Conservation (phyloP, 2,888 invertebrate species). For the Trilocha varians region DNA sequence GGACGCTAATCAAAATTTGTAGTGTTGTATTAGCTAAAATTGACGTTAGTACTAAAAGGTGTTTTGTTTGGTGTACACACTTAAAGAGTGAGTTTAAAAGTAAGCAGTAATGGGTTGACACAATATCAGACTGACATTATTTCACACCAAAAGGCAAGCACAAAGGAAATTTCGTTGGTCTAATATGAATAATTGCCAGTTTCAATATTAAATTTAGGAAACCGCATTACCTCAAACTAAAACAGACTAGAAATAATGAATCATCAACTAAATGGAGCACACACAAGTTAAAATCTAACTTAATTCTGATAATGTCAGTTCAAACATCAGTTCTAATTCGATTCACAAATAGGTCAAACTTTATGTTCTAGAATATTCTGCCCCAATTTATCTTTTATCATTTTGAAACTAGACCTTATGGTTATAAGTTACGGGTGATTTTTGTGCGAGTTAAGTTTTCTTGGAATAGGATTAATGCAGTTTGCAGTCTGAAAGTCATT, state of each 20-base stretch:
- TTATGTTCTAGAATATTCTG: slow-evolving; percentile 21
- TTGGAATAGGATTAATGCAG: slow-evolving; percentile 15
- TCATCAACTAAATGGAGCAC: background rate
- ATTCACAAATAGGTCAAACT: slow-evolving; percentile 31
- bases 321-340: slow-evolving; percentile 21
- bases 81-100: too few species aligned
- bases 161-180: too few species aligned
- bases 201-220: too few species aligned
- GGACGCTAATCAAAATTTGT: too few species aligned
- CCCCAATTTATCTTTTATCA: slow-evolving; percentile 25
- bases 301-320: slow-evolving; percentile 16
- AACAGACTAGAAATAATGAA: background rate
- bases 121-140: too few species aligned
- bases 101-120: too few species aligned
- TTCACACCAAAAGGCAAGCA: too few species aligned
- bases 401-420: slow-evolving; percentile 7
- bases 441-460: slow-evolving; percentile 4
- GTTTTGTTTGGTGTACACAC: too few species aligned
- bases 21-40: too few species aligned
- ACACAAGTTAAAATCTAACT: background rate
- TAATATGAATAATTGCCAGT: too few species aligned
- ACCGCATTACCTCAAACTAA: too few species aligned
- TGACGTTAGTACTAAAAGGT: too few species aligned
- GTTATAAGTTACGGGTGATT: slow-evolving; percentile 3
- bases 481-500: slow-evolving; percentile 12